Evolutionary conservation across 35 echinoderm and acorn worm genomes (phyloP), one percentile per base, ranked within the genome.

Genomic region (Diadema setosum): DNA sequence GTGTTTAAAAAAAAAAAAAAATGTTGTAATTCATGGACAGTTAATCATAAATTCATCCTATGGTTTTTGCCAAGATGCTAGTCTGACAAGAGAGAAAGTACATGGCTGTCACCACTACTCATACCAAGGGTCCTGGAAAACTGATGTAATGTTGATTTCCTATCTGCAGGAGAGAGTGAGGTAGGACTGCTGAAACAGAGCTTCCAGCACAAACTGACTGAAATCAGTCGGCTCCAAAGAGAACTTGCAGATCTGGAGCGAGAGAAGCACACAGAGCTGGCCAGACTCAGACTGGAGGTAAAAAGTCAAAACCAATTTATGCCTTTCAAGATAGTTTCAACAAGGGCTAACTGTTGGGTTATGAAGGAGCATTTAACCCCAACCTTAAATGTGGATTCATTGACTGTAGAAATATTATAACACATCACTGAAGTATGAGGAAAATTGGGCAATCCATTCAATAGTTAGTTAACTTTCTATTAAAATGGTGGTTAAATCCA

Each of bases 281-380:
- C 88, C 33, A 94, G 87, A 49, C 39, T 94, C 5, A 89, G 87
- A 73, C 49, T 90, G 44, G 86, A 94, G 87, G 92, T 94, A 85
- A n/a, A 26, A 2, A 81, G 12, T n/a, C 0, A 39, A 6, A 29
- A 57, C n/a, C 21, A 73, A 21, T 16, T 3, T 26, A 31, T 4
- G 29, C 29, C 20, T 40, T 74, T 41, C 15, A 74, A n/a, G 56
- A 5, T 20, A 2, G 15, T 17, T 4, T 17, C 48, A 20, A 75
- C 69, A 5, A 82, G 20, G 48, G 24, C 5, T 52, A 17, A 20
- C 26, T 17, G 21, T 18, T 16, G 5, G 21, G 24, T 70, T 35
- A 44, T 65, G 3, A 18, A 29, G 3, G n/a, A 55, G 2, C 2
- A 23, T 21, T 11, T 23, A 35, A 5, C 32, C 18, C 58, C n/a